Conservation (phyloP, 2,797 vertebrate genomes). For the Notoglanidium macrostoma region DNA sequence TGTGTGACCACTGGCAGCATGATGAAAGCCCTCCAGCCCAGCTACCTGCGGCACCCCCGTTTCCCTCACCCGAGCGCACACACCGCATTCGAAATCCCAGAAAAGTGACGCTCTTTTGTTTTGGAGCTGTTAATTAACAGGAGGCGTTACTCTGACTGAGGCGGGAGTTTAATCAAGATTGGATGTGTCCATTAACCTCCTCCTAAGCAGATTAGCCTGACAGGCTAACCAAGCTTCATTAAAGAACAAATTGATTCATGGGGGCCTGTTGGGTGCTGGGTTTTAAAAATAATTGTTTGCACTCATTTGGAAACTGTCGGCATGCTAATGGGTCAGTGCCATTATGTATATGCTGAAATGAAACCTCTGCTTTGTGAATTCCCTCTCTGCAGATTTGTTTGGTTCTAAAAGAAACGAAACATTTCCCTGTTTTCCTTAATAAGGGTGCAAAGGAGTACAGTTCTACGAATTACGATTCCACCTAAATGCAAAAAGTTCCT, state of each 20-base stretch:
- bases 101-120: conserved; percentile 39
- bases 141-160: conserved; percentile 31
- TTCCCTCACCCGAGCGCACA: conserved; percentile 28
- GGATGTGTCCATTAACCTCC: conserved; percentile 51
- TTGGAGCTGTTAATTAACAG: conserved; percentile 45
- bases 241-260: conserved; percentile 60
- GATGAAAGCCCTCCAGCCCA: conserved; percentile 49
- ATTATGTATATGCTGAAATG: conserved; percentile 38
- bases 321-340: conserved; percentile 45
- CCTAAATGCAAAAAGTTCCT: conserved; percentile 11
- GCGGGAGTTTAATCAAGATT: conserved; percentile 56
- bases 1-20: conserved; percentile 51
- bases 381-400: conserved; percentile 35
- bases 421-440: not conserved
- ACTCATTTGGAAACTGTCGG: conserved; percentile 54
- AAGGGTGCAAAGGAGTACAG: conserved; percentile 6
- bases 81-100: conserved; percentile 34
- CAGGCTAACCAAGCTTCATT: conserved; percentile 63
- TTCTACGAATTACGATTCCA: conserved; percentile 24
- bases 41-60: conserved; percentile 23
- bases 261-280: conserved; percentile 54
- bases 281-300: conserved; percentile 55
- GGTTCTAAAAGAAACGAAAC: conserved; percentile 40
- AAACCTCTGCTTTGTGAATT: conserved; percentile 43
- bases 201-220: conserved; percentile 58